These are phyloP conservation scores for Drosophila kikkawai DNA, from an alignment of 1,140 invertebrate species.

Conservation along the genomic window DNA sequence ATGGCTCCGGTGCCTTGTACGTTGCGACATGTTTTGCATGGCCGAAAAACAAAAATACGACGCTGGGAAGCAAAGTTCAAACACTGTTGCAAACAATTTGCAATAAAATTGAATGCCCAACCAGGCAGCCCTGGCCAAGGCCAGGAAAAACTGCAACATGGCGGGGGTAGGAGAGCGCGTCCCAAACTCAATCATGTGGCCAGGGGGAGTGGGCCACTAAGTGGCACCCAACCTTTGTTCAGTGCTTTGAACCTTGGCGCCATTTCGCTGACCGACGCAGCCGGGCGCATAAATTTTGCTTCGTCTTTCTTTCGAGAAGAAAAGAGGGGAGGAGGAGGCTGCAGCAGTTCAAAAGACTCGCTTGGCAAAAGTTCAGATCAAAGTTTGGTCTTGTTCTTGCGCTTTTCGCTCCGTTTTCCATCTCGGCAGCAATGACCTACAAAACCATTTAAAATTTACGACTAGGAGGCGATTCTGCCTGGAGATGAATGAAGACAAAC, in stretches of 20 bases:
- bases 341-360: constrained; percentile 57
- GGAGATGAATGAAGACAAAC: constrained; percentile 76
- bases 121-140: constrained; percentile 21
- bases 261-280: constrained; percentile 72
- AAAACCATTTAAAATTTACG: constrained; percentile 81
- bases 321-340: background rate
- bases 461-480: constrained; percentile 44
- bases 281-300: constrained; percentile 70
- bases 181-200: constrained; percentile 62
- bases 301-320: constrained; percentile 20
- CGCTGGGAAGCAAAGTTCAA: constrained; percentile 30
- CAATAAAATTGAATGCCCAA: constrained; percentile 75
- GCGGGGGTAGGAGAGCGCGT: background rate
- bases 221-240: constrained; percentile 48
- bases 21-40: constrained; percentile 71
- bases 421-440: constrained; percentile 70
- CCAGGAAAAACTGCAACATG: constrained; percentile 16
- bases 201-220: constrained; percentile 46
- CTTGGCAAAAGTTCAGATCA: constrained; percentile 58
- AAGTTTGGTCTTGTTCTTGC: constrained; percentile 54
- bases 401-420: constrained; percentile 23
- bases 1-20: constrained; percentile 25
- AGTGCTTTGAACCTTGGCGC: constrained; percentile 78
- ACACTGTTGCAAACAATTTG: constrained; percentile 74
- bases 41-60: constrained; percentile 41